These are phyloP conservation scores for Pseudolaguvia tuberculata DNA, from an alignment of 2,113 vertebrate species.

Conservation along the genomic window DNA sequence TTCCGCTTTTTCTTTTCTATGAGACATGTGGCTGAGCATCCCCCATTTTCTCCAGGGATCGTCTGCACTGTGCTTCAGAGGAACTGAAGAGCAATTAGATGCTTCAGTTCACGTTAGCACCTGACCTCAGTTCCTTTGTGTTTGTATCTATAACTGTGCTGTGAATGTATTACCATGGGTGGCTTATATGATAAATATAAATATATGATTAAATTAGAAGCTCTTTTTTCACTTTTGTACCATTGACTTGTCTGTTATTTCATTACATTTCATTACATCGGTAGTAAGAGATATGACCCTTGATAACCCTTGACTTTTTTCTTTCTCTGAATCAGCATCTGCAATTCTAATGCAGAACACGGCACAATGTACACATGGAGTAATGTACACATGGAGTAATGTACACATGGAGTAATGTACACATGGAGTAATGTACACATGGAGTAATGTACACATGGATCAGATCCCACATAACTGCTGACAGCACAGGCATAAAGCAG, in stretches of 20 bases:
- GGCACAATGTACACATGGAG: slow-evolving; percentile 31
- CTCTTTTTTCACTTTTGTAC: neutral
- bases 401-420: too few relatives aligned
- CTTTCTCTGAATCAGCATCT: slow-evolving; percentile 27
- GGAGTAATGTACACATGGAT: slow-evolving; percentile 27
- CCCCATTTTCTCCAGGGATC: slow-evolving; percentile 38
- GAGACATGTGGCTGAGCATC: slow-evolving; percentile 35
- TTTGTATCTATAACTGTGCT: neutral
- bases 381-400: slow-evolving; percentile 31
- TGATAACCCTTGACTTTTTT: slow-evolving; percentile 35
- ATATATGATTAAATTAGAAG: neutral
- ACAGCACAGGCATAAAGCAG: slow-evolving; percentile 14
- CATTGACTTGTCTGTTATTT: neutral
- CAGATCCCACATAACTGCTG: slow-evolving; percentile 29
- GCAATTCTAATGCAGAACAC: slow-evolving; percentile 34
- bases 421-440: too few relatives aligned
- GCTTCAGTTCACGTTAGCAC: slow-evolving; percentile 61
- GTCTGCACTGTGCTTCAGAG: slow-evolving; percentile 9
- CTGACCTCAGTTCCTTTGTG: slow-evolving; percentile 51
- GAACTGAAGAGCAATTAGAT: slow-evolving; percentile 54
- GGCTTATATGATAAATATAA: neutral
- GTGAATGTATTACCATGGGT: neutral
- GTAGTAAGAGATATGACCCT: neutral
- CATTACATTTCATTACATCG: neutral
- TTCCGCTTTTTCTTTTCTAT: slow-evolving; percentile 36